Base-by-base conservation (phyloP, 2,888 invertebrate species). In the Latrodectus elegans region DNA sequence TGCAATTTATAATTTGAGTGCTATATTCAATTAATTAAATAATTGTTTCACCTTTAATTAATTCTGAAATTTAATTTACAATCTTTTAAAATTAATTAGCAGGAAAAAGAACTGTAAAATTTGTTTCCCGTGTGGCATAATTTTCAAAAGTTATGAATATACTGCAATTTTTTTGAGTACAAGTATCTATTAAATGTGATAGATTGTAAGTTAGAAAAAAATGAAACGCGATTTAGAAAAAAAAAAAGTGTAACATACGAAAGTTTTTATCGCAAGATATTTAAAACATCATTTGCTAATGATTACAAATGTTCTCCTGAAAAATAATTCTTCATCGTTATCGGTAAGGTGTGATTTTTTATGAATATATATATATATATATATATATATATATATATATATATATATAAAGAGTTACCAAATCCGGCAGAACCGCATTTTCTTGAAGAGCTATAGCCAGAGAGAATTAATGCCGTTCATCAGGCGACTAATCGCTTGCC, bases 401-500 rank as follows among this genome's bases (percentile, higher is more conserved):
- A n/a, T n/a, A n/a, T n/a, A n/a, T n/a, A n/a, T n/a, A n/a, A n/a
- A n/a, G n/a, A n/a, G 76, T 76, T 81, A 81, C 86, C 86, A 86
- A 86, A 86, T 81, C 49, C 72, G 81, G 81, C 79, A 76, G 55
- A 65, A 15, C 84, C 22, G 64, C 53, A n/a, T 55, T 9, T 14
- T 26, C 70, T 9, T 53, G 15, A 38, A 38, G 65, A 17, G 74
- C 72, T 8, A 72, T 17, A 67, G 74, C 70, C 71, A 75, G 80
- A 49, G 38, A 53, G 87, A 88, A 88, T 88, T 88, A 88, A 88
- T 88, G 87, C 87, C 82, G 87, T 83, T 88, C 87, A 88, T 88
- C 87, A 88, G 87, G 83, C 82, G 74, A 83, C 87, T 88, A 88
- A 88, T 88, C 87, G 87, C 87, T 82, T 88, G 87, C 87, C 87